Evolutionary conservation across 2,888 invertebrate genomes (phyloP).

Genomic region (Arrhopalites spinosus): DNA sequence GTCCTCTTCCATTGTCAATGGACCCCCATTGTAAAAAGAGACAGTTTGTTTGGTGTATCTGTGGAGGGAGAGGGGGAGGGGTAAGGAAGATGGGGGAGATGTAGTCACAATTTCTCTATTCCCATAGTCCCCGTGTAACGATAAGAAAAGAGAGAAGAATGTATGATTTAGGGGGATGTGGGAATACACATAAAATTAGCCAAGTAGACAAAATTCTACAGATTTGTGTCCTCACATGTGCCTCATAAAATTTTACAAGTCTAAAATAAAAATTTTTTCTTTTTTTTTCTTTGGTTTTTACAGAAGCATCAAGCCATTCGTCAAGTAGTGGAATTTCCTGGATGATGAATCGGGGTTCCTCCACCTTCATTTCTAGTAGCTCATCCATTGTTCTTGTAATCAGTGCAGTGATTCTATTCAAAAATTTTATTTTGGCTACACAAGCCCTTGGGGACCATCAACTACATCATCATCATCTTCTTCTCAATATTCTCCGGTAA

Average conservation of each 20-base stretch:
- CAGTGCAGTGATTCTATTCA: conserved; percentile 29
- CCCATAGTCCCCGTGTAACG: too few species aligned
- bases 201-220: not conserved
- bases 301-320: conserved; percentile 47
- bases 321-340: conserved; percentile 38
- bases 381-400: conserved; percentile 19
- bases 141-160: too few species aligned
- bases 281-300: conserved; percentile 34
- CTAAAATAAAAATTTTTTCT: conserved; percentile 7
- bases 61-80: too few species aligned
- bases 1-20: not conserved
- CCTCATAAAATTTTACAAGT: not conserved
- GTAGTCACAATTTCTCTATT: too few species aligned
- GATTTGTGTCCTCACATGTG: too few species aligned
- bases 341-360: conserved; percentile 24
- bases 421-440: not conserved
- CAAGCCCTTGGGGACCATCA: not conserved
- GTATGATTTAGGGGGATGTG: too few species aligned
- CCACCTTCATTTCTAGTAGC: conserved; percentile 32
- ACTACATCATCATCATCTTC: too few species aligned
- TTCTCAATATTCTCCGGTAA: too few species aligned
- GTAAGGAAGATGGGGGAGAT: too few species aligned
- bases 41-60: too few species aligned
- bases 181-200: too few species aligned
- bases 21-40: not conserved